phyloP scores from a whole-genome alignment of 2,797 vertebrate genomes.

The Alfaro cultratus region DNA sequence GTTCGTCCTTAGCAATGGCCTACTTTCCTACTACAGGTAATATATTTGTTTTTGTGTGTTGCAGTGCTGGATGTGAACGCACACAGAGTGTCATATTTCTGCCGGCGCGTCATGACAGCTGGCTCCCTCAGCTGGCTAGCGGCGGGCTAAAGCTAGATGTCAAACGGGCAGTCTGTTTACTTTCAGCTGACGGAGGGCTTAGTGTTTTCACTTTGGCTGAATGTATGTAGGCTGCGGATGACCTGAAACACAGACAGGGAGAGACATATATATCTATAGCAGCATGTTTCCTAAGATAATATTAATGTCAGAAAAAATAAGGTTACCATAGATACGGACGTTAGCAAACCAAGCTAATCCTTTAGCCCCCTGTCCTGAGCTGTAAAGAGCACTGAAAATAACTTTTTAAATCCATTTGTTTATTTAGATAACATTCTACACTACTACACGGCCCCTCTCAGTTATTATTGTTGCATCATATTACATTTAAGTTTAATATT shows the following conservation, averaged over 20 bases:
- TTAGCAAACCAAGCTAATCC: constrained; percentile 45
- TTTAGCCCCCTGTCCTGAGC: constrained; percentile 33
- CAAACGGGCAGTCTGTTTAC: constrained; percentile 47
- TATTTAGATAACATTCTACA: not conserved
- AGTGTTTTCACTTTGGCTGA: not conserved
- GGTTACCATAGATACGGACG: not conserved
- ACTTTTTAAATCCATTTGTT: not conserved
- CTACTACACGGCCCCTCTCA: not conserved
- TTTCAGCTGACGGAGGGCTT: constrained; percentile 26
- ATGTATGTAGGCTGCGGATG: not conserved
- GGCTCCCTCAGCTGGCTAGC: constrained; percentile 64
- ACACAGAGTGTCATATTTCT: constrained; percentile 8
- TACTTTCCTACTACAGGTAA: constrained; percentile 88
- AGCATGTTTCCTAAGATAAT: constrained; percentile 1
- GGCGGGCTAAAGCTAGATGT: constrained; percentile 62
- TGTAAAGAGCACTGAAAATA: constrained; percentile 17
- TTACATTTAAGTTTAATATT: not conserved
- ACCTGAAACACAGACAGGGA: not conserved
- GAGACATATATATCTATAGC: not conserved
- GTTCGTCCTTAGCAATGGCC: constrained; percentile 87
- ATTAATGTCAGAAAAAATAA: constrained; percentile 21
- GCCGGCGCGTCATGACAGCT: constrained; percentile 54
- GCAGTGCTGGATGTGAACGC: not conserved
- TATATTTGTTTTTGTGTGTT: constrained; percentile 2
- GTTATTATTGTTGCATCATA: not conserved